These are phyloP conservation scores for Ypsolopha scabrella DNA, from an alignment of 2,888 invertebrate genomes.

Conservation along the genomic window DNA sequence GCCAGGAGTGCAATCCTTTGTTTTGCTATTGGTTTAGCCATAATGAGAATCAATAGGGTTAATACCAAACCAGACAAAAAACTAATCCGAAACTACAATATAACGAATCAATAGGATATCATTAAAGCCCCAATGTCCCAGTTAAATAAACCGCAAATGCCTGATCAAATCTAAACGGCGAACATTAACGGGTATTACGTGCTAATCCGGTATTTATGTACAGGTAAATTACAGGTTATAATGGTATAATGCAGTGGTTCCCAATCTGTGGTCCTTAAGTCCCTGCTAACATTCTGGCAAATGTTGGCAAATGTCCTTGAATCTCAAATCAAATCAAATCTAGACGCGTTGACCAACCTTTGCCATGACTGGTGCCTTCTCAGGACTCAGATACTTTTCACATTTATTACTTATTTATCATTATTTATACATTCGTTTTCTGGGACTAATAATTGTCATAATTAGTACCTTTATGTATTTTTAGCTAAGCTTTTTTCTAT, in stretches of 20 bases:
- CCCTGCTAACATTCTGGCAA: too few species aligned
- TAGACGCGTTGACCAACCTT: conserved; percentile 1
- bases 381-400: too few species aligned
- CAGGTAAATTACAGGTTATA: neutral
- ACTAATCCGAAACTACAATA: neutral
- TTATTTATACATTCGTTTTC: too few species aligned
- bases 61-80: neutral
- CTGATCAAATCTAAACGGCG: neutral
- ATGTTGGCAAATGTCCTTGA: too few species aligned
- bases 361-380: neutral
- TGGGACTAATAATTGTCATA: too few species aligned
- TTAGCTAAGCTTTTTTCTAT: too few species aligned
- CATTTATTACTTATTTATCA: too few species aligned
- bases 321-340: too few species aligned
- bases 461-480: too few species aligned
- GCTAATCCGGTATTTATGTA: conserved; percentile 1
- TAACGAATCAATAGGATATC: neutral
- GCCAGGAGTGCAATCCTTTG: too few species aligned
- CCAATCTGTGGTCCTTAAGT: too few species aligned
- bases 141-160: neutral
- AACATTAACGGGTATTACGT: neutral
- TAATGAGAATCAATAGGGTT: neutral
- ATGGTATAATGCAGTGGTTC: too few species aligned
- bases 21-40: neutral
- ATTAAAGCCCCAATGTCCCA: neutral